These are phyloP conservation scores for Hyles lineata DNA, from an alignment of 2,888 invertebrate species.

Conservation along the genomic window DNA sequence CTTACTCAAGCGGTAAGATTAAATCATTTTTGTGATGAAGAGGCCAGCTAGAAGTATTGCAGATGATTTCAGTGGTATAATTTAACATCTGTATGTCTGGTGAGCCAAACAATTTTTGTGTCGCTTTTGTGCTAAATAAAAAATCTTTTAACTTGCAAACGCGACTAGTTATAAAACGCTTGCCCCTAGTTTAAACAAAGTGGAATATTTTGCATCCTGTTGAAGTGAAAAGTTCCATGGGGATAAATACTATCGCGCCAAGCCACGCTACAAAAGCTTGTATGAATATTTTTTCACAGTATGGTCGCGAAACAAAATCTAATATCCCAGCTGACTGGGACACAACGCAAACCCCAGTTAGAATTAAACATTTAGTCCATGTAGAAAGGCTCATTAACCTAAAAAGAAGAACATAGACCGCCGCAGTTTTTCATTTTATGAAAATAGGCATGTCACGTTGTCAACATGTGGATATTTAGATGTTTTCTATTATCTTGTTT, in stretches of 20 bases:
- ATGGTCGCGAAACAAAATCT: not conserved
- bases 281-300: constrained; percentile 6
- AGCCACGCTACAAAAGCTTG: not conserved
- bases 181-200: not conserved
- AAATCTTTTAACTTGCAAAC: not conserved
- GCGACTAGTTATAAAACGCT: not conserved
- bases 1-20: no score
- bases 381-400: constrained; percentile 22
- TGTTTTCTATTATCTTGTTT: not conserved
- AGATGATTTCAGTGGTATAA: no score
- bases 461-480: constrained; percentile 1
- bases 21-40: no score
- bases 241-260: constrained; percentile 2
- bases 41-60: no score
- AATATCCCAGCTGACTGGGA: constrained; percentile 1
- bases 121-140: not conserved
- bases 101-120: not conserved
- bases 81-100: no score
- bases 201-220: not conserved
- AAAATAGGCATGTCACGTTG: not conserved
- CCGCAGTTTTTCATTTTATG: constrained; percentile 14
- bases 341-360: not conserved
- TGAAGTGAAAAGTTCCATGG: not conserved
- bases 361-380: constrained; percentile 19
- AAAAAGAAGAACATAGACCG: constrained; percentile 15